Conservation (phyloP, 2,888 invertebrate genomes). For the Baronia brevicornis region DNA sequence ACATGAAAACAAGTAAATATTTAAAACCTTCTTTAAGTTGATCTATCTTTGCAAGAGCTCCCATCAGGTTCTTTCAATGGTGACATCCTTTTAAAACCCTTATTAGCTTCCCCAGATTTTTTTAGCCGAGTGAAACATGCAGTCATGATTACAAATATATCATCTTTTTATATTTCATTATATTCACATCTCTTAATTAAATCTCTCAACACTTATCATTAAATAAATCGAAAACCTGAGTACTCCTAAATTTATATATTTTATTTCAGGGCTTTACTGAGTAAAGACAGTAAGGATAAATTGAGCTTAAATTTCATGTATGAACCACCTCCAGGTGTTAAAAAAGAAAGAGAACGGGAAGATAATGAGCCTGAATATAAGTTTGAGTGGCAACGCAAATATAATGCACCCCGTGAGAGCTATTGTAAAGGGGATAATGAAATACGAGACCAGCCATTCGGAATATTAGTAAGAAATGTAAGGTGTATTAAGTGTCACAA, state of each 20-base stretch:
- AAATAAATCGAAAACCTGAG: not conserved
- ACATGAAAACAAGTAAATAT: constrained; percentile 94
- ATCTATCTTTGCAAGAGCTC: too few relatives aligned
- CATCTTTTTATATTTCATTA: too few relatives aligned
- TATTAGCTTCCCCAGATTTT: too few relatives aligned
- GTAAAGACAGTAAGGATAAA: constrained; percentile 99
- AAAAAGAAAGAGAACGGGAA: constrained; percentile 92
- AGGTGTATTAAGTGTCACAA: constrained; percentile 99
- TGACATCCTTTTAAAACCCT: too few relatives aligned
- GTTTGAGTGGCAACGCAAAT: constrained; percentile 99
- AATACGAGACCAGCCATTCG: constrained; percentile 98
- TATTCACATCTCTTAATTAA: not conserved
- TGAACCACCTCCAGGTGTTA: constrained; percentile 98
- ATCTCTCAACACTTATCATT: not conserved
- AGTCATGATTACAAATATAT: too few relatives aligned
- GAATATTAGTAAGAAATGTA: constrained; percentile 97
- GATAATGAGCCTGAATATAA: constrained; percentile 97
- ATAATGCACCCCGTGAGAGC: constrained; percentile 98
- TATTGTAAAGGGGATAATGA: constrained; percentile 98
- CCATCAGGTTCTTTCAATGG: too few relatives aligned
- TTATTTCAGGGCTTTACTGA: constrained; percentile 88
- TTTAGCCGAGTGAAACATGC: too few relatives aligned
- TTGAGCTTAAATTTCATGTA: constrained; percentile 99
- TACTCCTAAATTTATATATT: constrained; percentile 6
- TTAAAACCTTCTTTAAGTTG: too few relatives aligned